Percentiles rank a stretch among this genome's conserved stretches.
Evolutionary conservation across 1,140 invertebrate genomes (phyloP).

Genomic region (Drosophila watanabei): DNA sequence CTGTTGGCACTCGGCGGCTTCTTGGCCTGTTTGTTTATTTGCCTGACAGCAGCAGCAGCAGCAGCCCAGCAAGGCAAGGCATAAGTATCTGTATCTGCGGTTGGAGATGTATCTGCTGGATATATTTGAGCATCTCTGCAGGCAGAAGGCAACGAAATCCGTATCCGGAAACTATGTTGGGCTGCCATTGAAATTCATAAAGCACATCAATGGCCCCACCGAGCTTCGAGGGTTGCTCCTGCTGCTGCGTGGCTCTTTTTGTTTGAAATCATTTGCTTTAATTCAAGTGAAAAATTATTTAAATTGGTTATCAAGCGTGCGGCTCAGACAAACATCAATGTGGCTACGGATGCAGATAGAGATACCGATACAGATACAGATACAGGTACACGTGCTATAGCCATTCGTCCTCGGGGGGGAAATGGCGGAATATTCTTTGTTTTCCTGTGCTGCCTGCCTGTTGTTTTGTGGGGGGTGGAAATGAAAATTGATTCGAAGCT

Average conservation of each 20-base stretch:
- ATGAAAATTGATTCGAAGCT: constrained; percentile 74
- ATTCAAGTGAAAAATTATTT: constrained; percentile 84
- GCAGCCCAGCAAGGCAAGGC: background rate
- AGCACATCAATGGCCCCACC: constrained; percentile 70
- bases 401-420: constrained; percentile 13
- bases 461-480: constrained; percentile 47
- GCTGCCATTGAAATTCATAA: constrained; percentile 79
- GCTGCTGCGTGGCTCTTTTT: constrained; percentile 35
- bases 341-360: constrained; percentile 22
- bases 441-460: constrained; percentile 12
- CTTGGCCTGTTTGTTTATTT: constrained; percentile 63
- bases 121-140: constrained; percentile 39
- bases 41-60: constrained; percentile 29
- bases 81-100: constrained; percentile 39
- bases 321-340: constrained; percentile 37
- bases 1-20: constrained; percentile 64
- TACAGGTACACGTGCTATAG: constrained; percentile 20
- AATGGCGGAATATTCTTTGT: constrained; percentile 36
- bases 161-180: constrained; percentile 68
- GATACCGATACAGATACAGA: background rate
- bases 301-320: constrained; percentile 82
- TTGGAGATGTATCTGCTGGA: constrained; percentile 21
- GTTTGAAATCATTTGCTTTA: constrained; percentile 82
- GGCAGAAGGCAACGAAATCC: constrained; percentile 11
- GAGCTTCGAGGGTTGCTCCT: constrained; percentile 15